Conservation (phyloP, 35 echinoderm and acorn worm species). For the Nesometra sesokonis region DNA sequence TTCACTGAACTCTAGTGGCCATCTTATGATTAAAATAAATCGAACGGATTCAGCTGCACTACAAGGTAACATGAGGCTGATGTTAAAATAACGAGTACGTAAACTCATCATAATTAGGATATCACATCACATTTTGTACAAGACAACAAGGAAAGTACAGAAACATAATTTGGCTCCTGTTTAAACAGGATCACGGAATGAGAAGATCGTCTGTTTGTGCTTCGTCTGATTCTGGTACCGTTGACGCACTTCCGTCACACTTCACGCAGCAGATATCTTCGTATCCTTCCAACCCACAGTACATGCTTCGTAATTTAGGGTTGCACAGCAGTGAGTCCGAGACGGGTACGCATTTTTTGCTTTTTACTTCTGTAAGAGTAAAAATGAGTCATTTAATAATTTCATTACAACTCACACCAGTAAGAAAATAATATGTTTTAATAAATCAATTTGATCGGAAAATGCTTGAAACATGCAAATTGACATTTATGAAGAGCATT, state of each 20-base stretch:
- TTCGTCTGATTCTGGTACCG: neutral
- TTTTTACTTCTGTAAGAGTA: neutral
- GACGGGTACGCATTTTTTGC: neutral
- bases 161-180: neutral
- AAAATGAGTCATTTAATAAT: no score
- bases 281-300: neutral
- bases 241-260: neutral
- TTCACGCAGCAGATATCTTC: neutral
- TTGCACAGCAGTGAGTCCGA: neutral
- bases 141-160: neutral
- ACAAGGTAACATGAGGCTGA: neutral
- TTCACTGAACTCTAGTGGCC: neutral
- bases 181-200: neutral
- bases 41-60: neutral
- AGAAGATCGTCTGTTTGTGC: neutral
- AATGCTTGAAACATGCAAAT: no score
- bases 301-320: neutral
- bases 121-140: neutral
- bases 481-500: no score
- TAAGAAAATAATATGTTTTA: no score
- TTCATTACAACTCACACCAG: no score
- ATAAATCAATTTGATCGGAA: no score
- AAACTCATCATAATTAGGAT: neutral
- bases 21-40: neutral
- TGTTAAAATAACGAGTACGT: neutral